These are phyloP conservation scores for Cyanoderma ruficeps DNA, from an alignment of 2,113 vertebrate genomes.

Conservation along the genomic window DNA sequence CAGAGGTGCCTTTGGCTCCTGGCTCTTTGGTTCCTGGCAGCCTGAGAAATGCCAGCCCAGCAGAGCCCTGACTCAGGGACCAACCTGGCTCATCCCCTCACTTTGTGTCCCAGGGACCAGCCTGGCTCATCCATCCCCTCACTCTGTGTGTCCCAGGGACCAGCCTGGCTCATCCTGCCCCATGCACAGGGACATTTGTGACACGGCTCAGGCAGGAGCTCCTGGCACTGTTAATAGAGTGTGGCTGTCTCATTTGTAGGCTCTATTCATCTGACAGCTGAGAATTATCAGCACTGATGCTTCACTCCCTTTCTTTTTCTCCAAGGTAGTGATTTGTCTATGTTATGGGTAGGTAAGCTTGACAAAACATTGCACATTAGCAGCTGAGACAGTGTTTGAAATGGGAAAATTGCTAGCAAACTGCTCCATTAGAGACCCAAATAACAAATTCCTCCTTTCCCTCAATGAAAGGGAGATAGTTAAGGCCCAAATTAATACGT, in stretches of 20 bases:
- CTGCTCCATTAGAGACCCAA: conserved; percentile 73
- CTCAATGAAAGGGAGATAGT: conserved; percentile 67
- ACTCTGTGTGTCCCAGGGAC: not conserved
- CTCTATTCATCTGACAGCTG: conserved; percentile 66
- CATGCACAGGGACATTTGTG: not conserved
- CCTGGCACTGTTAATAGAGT: conserved; percentile 59
- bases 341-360: conserved; percentile 77
- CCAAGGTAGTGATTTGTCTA: conserved; percentile 75
- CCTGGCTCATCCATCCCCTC: not conserved
- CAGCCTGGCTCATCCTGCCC: not conserved
- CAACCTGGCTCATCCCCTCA: rapidly evolving
- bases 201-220: conserved; percentile 9
- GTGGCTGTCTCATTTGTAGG: conserved; percentile 69
- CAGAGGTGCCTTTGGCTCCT: rapidly evolving
- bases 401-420: conserved; percentile 77
- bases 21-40: not conserved
- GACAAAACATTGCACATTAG: conserved; percentile 78
- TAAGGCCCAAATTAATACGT: conserved; percentile 72
- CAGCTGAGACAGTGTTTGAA: conserved; percentile 75
- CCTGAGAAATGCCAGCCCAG: not conserved
- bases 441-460: conserved; percentile 74
- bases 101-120: not conserved
- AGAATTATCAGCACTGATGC: conserved; percentile 68
- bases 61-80: not conserved
- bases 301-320: conserved; percentile 40